Percentiles rank a stretch among this genome's conserved stretches.
These are phyloP conservation scores for Acromyrmex heyeri DNA, from an alignment of 1,140 invertebrate genomes.

Conservation along the genomic window DNA sequence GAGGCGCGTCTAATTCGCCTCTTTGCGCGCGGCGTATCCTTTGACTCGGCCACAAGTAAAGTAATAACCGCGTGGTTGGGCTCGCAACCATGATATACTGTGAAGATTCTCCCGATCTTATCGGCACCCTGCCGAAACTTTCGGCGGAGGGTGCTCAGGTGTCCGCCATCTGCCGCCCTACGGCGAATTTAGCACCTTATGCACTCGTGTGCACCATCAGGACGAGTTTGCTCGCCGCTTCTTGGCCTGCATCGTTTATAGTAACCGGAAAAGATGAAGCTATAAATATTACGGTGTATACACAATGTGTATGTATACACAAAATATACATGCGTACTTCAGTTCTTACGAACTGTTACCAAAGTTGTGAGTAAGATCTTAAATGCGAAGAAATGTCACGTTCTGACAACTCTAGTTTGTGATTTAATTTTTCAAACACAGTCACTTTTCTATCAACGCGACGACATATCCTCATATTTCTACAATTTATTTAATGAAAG, in stretches of 20 bases:
- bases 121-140: constrained; percentile 32
- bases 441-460: too few species aligned
- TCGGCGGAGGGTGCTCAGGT: constrained; percentile 62
- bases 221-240: constrained; percentile 13
- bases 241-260: constrained; percentile 13
- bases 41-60: constrained; percentile 36
- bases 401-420: background rate
- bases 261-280: background rate
- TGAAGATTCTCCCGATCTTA: constrained; percentile 56
- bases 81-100: constrained; percentile 4
- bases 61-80: constrained; percentile 4
- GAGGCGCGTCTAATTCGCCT: constrained; percentile 35
- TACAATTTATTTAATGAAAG: background rate
- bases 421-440: background rate
- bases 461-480: background rate
- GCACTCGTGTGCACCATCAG: constrained; percentile 24
- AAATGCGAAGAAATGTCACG: background rate
- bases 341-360: background rate
- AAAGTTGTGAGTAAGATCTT: background rate
- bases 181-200: constrained; percentile 55
- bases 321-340: background rate
- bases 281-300: constrained; percentile 12
- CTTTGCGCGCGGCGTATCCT: constrained; percentile 52
- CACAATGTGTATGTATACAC: background rate
- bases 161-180: constrained; percentile 72